These are phyloP conservation scores for Drosophila glabriapex DNA, from an alignment of 2,888 invertebrate species.

Conservation along the genomic window DNA sequence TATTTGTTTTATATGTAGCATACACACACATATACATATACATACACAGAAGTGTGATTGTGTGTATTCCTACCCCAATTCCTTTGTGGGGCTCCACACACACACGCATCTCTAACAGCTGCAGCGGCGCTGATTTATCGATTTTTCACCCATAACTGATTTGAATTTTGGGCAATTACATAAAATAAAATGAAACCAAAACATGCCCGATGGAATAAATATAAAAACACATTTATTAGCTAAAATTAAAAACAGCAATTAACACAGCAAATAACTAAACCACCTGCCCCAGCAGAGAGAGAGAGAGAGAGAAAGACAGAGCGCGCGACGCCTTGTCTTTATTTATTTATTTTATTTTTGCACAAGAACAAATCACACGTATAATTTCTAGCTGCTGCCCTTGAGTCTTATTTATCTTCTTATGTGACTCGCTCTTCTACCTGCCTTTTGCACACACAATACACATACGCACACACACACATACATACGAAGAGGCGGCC, in stretches of 20 bases:
- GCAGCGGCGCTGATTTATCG: constrained; percentile 78
- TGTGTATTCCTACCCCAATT: constrained; percentile 72
- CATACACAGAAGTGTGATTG: constrained; percentile 17
- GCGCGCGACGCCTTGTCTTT: not conserved
- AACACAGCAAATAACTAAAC: constrained; percentile 30
- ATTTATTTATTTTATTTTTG: constrained; percentile 28
- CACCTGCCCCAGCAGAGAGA: constrained; percentile 47
- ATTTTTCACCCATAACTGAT: constrained; percentile 62
- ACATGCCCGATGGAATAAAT: not conserved
- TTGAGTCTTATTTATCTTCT: constrained; percentile 64
- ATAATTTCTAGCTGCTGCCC: constrained; percentile 74
- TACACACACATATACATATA: constrained; percentile 3
- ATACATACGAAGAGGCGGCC: constrained; percentile 31
- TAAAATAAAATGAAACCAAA: constrained; percentile 40
- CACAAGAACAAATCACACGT: constrained; percentile 59
- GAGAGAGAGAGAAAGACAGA: not conserved
- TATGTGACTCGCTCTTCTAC: constrained; percentile 54
- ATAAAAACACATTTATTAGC: constrained; percentile 7
- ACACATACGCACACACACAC: constrained; percentile 29
- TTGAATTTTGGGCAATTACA: constrained; percentile 62
- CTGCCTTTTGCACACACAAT: constrained; percentile 54
- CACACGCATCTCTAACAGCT: constrained; percentile 68
- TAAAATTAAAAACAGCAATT: constrained; percentile 48
- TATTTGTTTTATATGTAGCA: constrained; percentile 69
- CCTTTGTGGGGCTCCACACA: constrained; percentile 59